phyloP scores from a whole-genome alignment of 2,113 vertebrate species.

The Hippocampus guttulatus region DNA sequence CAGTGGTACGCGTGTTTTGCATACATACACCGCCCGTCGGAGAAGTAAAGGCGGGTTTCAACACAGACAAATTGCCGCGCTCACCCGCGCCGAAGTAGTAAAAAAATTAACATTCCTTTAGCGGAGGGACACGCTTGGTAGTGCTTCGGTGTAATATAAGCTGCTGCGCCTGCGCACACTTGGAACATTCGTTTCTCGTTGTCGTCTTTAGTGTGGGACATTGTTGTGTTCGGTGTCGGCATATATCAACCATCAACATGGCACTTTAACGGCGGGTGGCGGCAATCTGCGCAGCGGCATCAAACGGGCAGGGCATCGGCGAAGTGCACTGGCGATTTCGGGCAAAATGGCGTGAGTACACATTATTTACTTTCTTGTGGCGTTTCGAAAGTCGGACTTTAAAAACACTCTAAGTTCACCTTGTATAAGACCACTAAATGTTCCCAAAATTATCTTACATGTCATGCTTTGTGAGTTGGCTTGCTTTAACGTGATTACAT shows the following conservation, averaged over 20 bases:
- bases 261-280: slow-evolving; percentile 66
- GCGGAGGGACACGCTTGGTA: slow-evolving; percentile 49
- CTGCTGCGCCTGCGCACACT: rapidly evolving
- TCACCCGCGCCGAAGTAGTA: background rate
- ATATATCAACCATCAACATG: slow-evolving; percentile 50
- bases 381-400: background rate
- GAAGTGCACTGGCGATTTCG: slow-evolving; percentile 68
- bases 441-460: background rate
- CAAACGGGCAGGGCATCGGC: slow-evolving; percentile 70
- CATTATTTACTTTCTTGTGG: background rate
- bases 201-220: background rate
- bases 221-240: background rate
- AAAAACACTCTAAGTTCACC: background rate
- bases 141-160: slow-evolving; percentile 44
- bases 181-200: rapidly evolving
- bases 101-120: rapidly evolving
- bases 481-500: background rate
- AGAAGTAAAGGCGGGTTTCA: background rate
- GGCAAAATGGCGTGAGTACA: slow-evolving; percentile 79
- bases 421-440: background rate
- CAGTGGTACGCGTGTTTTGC: background rate
- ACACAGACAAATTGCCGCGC: background rate
- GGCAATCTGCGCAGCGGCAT: slow-evolving; percentile 68
- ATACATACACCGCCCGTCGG: background rate
- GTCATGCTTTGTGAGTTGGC: background rate